A percentile compares a stretch with the other conserved stretches of the same genome.
Evolutionary conservation across 2,888 invertebrate genomes (phyloP).

Genomic region (Empis livida): DNA sequence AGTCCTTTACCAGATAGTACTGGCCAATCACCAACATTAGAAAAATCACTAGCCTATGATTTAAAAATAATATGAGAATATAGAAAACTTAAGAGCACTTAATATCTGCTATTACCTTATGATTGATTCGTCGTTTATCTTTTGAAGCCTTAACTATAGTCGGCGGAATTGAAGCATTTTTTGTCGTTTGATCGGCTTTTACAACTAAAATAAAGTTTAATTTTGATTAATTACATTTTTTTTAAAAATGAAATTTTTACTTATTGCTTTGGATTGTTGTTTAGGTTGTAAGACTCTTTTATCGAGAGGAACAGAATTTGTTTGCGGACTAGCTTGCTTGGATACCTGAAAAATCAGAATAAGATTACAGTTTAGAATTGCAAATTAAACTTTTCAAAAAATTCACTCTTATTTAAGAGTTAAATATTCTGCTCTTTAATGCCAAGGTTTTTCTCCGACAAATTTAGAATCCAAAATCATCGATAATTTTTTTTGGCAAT

Average conservation of each 20-base stretch:
- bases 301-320: constrained; percentile 40
- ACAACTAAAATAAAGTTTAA: too few relatives aligned
- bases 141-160: constrained; percentile 41
- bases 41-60: constrained; percentile 71
- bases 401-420: too few relatives aligned
- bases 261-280: constrained; percentile 39
- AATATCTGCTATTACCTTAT: constrained; percentile 36
- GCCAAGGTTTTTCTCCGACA: too few relatives aligned
- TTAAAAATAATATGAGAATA: constrained; percentile 11
- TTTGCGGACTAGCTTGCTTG: constrained; percentile 33
- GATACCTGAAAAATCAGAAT: constrained; percentile 27
- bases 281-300: constrained; percentile 56
- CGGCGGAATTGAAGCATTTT: constrained; percentile 22
- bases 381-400: too few relatives aligned
- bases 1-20: constrained; percentile 56
- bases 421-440: too few relatives aligned
- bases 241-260: constrained; percentile 10
- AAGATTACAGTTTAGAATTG: too few relatives aligned
- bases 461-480: too few relatives aligned
- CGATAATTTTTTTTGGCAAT: too few relatives aligned
- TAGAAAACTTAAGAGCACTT: neutral
- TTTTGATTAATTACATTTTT: too few relatives aligned
- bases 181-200: constrained; percentile 10
- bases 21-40: constrained; percentile 87
- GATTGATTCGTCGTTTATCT: constrained; percentile 40